These are phyloP conservation scores for Tenthredo notha DNA, from an alignment of 2,888 invertebrate genomes.

Conservation along the genomic window DNA sequence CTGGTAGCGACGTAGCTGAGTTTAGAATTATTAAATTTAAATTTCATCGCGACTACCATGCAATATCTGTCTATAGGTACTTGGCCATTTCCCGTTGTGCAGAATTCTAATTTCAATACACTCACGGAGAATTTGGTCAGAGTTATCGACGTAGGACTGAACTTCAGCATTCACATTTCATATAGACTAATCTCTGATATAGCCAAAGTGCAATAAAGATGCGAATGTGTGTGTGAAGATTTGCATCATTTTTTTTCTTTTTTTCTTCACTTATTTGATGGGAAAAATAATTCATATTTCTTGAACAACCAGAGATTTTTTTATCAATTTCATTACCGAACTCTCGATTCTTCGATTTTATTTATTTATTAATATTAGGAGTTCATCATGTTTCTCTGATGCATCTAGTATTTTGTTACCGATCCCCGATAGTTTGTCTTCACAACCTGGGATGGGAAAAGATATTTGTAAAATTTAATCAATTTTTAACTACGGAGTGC, in stretches of 20 bases:
- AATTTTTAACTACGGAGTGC: background rate
- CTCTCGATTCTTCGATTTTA: background rate
- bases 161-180: background rate
- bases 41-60: background rate
- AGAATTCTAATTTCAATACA: background rate
- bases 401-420: background rate
- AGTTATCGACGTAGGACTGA: background rate
- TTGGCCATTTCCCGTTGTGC: background rate
- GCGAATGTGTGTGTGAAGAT: background rate
- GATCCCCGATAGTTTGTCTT: background rate
- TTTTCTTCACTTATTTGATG: background rate
- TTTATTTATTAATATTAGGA: background rate
- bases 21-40: constrained; percentile 32
- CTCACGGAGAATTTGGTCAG: background rate
- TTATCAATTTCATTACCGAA: background rate
- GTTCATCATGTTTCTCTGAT: background rate
- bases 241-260: background rate
- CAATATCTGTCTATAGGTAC: background rate
- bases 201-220: constrained; percentile 34
- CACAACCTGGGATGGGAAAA: background rate
- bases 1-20: constrained; percentile 30
- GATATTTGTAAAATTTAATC: background rate
- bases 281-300: background rate
- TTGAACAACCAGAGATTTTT: background rate
- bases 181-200: background rate